phyloP scores from a whole-genome alignment of 2,888 invertebrate species.

The Ennomos quercinarius region DNA sequence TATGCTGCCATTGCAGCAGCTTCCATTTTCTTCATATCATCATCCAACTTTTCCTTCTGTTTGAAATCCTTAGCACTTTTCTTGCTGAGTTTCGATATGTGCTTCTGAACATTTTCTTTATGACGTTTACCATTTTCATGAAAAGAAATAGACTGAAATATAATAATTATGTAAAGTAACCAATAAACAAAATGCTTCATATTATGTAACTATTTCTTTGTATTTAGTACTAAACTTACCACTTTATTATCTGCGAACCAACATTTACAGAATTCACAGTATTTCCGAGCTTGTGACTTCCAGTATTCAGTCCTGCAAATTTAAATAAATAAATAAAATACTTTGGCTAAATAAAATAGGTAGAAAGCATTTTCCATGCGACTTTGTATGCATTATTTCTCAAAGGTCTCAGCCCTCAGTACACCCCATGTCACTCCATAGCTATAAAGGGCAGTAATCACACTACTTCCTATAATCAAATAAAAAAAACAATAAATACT shows the following conservation, averaged over 20 bases:
- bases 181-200: neutral
- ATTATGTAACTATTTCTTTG: neutral
- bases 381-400: no score
- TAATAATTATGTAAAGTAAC: no score
- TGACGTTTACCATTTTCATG: slow-evolving; percentile 97
- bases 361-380: no score
- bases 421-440: no score
- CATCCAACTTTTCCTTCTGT: slow-evolving; percentile 90
- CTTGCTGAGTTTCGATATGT: slow-evolving; percentile 93
- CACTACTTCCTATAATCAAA: no score
- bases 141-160: slow-evolving; percentile 94
- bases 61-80: slow-evolving; percentile 93
- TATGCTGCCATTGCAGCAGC: slow-evolving; percentile 95
- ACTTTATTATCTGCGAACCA: slow-evolving; percentile 99
- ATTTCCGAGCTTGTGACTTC: slow-evolving; percentile 98
- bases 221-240: slow-evolving; percentile 74
- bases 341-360: no score
- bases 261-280: slow-evolving; percentile 99
- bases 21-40: slow-evolving; percentile 95
- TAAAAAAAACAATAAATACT: no score
- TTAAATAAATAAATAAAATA: neutral
- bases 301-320: slow-evolving; percentile 96
- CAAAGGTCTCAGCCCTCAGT: no score
- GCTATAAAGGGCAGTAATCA: no score
- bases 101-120: slow-evolving; percentile 95